Evolutionary conservation across 2,113 vertebrate species (phyloP), one percentile per base, ranked within the genome.

Genomic region (Pardalotus punctatus): DNA sequence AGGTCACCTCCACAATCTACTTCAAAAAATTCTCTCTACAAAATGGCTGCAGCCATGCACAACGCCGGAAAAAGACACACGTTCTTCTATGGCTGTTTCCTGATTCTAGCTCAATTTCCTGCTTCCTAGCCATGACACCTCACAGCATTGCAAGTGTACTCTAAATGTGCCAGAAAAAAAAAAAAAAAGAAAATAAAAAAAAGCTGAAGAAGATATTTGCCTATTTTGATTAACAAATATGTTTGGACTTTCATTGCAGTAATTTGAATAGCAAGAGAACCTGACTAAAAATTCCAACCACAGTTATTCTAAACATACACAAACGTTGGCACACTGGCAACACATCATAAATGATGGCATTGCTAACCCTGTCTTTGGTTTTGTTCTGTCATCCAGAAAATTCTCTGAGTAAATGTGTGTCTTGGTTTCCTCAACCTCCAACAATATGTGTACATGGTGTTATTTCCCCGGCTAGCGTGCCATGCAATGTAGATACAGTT

Each of bases 201-300:
- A 76, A 13, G 2, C 4, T 74, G n/a, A n/a, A 61, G 17, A 51
- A 72, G 36, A 50, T 2, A n/a, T 29, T 69, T 91, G 3, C 6
- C 6, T 78, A 2, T 29, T 54, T 69, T 9, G 3, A 28, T 66
- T 56, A 84, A 45, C 1, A 0, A 84, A 36, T 48, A 58, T 56
- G 21, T 33, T 61, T 35, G 81, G 61, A 64, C 45, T 91, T 89
- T 45, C 10, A 35, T 81, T 93, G 43, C 45, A 60, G 12, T 48
- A 79, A 95, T 58, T 65, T 76, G 64, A 94, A 94, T 43, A 94
- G 58, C 56, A 94, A 97, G 88, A 86, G 62, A 89, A 94, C 36
- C 14, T 70, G 50, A 94, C 25, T 86, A 90, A 89, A 95, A 91
- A 67, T 50, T 53, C 16, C 66, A 92, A 65, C 40, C 60, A 40